Evolutionary conservation across 2,888 invertebrate genomes (phyloP).

Genomic region (Ophion ventricosus): DNA sequence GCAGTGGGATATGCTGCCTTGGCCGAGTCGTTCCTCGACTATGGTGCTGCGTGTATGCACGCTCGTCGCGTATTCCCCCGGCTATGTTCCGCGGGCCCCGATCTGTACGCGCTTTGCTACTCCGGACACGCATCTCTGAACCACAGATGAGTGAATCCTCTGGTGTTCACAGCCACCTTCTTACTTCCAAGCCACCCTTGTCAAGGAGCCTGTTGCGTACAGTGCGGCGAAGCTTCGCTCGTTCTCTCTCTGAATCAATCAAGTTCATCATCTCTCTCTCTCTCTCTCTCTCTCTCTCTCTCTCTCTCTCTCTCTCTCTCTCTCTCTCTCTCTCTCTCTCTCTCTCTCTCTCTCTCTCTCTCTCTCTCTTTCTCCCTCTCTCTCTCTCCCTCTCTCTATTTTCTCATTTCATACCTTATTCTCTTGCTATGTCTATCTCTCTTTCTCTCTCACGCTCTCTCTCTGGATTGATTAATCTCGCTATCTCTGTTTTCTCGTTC

Average conservation of each 20-base stretch:
- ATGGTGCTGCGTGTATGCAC: conserved; percentile 1
- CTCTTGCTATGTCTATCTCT: not conserved
- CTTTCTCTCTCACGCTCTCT: not conserved
- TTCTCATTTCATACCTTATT: not conserved
- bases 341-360: not conserved
- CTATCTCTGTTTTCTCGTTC: not conserved
- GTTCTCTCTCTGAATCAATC: not conserved
- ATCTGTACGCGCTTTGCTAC: conserved; percentile 34
- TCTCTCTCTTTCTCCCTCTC: not conserved
- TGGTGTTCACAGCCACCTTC: conserved; percentile 40
- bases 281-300: not conserved
- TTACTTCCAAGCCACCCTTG: conserved; percentile 25
- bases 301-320: not conserved
- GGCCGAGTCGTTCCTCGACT: conserved; percentile 19
- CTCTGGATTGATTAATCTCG: not conserved
- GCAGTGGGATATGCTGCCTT: not conserved
- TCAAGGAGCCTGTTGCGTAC: conserved; percentile 1
- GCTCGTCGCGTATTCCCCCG: conserved; percentile 58
- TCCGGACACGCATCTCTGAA: conserved; percentile 27
- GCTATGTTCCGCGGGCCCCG: conserved; percentile 32
- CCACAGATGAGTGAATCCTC: conserved; percentile 50
- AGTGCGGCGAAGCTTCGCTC: conserved; percentile 3
- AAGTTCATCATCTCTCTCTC: not conserved
- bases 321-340: not conserved
- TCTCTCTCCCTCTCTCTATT: too few relatives aligned